These are phyloP conservation scores for Coenonympha arcania DNA, from an alignment of 2,888 invertebrate genomes.

Conservation along the genomic window DNA sequence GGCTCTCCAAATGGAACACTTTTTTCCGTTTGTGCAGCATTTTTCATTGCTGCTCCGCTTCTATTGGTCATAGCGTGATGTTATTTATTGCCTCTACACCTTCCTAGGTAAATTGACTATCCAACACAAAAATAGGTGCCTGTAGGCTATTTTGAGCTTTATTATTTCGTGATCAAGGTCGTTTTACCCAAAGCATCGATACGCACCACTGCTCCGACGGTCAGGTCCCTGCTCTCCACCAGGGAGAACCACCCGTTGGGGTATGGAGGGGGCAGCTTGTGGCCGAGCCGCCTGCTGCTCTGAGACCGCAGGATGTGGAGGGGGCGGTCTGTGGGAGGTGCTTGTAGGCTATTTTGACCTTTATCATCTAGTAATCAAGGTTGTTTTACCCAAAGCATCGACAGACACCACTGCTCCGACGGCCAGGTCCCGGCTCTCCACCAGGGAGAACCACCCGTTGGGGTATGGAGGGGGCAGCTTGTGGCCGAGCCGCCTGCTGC, in stretches of 20 bases:
- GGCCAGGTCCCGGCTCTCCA: constrained; percentile 78
- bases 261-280: constrained; percentile 83
- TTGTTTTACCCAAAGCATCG: constrained; percentile 76
- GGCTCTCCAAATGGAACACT: no score
- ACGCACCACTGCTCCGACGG: constrained; percentile 69
- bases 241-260: constrained; percentile 93
- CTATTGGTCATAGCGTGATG: no score
- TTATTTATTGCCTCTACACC: no score
- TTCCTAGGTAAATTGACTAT: no score
- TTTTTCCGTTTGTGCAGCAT: no score
- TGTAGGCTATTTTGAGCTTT: constrained; percentile 66
- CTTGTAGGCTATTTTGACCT: constrained; percentile 64
- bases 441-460: constrained; percentile 90
- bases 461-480: constrained; percentile 87
- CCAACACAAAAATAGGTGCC: no score
- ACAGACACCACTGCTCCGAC: constrained; percentile 74
- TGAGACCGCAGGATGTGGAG: constrained; percentile 63
- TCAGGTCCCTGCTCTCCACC: constrained; percentile 78
- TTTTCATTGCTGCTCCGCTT: no score
- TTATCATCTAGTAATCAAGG: no score
- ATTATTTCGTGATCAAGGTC: no score
- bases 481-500: constrained; percentile 74
- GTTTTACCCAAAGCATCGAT: constrained; percentile 78
- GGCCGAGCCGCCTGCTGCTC: constrained; percentile 74
- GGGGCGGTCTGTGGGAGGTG: constrained; percentile 46